These are phyloP conservation scores for Laothoe populi DNA, from an alignment of 2,888 invertebrate species.

Conservation along the genomic window DNA sequence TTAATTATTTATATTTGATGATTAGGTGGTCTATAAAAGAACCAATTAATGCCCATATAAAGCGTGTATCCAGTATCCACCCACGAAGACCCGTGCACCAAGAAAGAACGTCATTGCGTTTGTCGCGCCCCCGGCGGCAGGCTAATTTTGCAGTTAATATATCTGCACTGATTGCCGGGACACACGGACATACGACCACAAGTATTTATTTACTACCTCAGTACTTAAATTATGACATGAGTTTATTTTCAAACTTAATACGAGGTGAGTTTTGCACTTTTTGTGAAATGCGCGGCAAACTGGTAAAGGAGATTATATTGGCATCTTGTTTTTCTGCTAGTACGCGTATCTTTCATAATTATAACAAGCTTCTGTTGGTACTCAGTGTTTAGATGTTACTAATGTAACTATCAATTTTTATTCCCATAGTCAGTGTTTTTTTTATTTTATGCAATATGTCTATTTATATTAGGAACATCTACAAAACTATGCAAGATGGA, in stretches of 20 bases:
- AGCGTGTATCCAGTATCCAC: constrained; percentile 38
- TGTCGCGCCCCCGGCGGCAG: constrained; percentile 53
- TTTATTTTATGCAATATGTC: no score
- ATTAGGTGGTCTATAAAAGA: constrained; percentile 15
- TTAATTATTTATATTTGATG: constrained; percentile 10
- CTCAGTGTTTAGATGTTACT: no score
- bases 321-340: constrained; percentile 1
- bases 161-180: constrained; percentile 77
- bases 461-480: no score
- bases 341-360: no score
- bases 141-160: constrained; percentile 76
- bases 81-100: constrained; percentile 37
- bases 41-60: constrained; percentile 26
- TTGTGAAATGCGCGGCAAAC: constrained; percentile 27
- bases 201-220: constrained; percentile 63
- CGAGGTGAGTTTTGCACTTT: constrained; percentile 35
- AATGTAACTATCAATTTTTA: no score
- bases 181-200: constrained; percentile 48
- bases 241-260: constrained; percentile 54
- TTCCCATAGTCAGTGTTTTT: no score
- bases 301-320: constrained; percentile 10
- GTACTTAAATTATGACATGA: constrained; percentile 53
- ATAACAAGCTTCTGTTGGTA: no score
- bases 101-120: constrained; percentile 22
- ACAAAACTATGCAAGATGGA: no score